Evolutionary conservation across 2,888 invertebrate species (phyloP).

Genomic region (Achlya flavicornis): DNA sequence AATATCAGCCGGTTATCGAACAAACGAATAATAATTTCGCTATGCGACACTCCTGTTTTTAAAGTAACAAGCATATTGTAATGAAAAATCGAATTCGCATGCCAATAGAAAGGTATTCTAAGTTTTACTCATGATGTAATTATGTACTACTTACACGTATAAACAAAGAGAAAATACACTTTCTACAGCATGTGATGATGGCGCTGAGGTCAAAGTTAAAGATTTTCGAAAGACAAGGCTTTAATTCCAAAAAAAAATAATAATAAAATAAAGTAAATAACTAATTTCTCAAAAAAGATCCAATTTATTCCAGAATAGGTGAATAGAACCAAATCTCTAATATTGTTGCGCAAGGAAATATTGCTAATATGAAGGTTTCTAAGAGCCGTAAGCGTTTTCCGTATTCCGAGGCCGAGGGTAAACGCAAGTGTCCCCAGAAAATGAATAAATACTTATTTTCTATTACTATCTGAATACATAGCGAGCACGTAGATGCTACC

Average conservation of each 20-base stretch:
- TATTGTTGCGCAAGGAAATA: slow-evolving; percentile 3
- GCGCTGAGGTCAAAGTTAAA: neutral
- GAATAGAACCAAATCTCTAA: neutral
- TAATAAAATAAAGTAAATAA: no score
- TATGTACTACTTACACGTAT: neutral
- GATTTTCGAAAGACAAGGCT: neutral
- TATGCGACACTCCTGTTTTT: neutral
- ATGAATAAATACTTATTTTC: slow-evolving; percentile 6
- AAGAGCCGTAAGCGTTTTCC: neutral
- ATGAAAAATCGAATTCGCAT: no score
- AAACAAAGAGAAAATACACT: neutral
- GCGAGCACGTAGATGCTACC: slow-evolving; percentile 28
- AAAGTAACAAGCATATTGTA: neutral
- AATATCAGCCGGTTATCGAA: neutral
- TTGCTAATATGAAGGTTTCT: neutral
- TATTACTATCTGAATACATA: slow-evolving; percentile 13
- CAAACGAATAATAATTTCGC: neutral
- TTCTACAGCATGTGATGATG: neutral
- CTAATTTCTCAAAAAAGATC: neutral
- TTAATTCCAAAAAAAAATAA: no score
- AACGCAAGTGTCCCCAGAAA: neutral
- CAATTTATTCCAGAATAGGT: neutral
- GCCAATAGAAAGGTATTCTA: no score
- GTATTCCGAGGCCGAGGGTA: neutral
- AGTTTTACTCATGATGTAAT: neutral